Conservation (phyloP, 30 jellyfish, hydroid and myxozoan species). For the Hydra vulgaris region DNA sequence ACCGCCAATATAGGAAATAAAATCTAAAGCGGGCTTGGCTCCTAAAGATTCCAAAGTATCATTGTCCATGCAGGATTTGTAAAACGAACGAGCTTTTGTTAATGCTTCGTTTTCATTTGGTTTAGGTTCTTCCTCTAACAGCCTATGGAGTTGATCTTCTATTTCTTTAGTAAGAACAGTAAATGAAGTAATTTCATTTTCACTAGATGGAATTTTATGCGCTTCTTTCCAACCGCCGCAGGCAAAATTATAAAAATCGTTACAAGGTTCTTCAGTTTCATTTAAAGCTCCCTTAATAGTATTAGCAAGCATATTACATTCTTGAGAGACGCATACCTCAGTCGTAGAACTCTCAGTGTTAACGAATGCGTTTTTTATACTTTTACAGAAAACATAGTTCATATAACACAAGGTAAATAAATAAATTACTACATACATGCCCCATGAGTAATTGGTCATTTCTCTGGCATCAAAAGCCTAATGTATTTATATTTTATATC, state of each 20-base stretch:
- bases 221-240: conserved; percentile 94
- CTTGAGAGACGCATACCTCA: conserved; percentile 35
- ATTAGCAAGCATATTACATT: conserved; percentile 56
- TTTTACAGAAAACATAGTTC: not conserved
- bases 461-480: too few species aligned
- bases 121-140: conserved; percentile 55
- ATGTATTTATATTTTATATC: too few species aligned
- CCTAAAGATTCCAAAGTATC: conserved; percentile 51
- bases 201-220: conserved; percentile 73
- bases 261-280: conserved; percentile 66
- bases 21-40: conserved; percentile 75
- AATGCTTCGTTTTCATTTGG: conserved; percentile 76
- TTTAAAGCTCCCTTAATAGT: conserved; percentile 56
- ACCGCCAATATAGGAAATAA: conserved; percentile 58
- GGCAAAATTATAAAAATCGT: conserved; percentile 75
- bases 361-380: not conserved
- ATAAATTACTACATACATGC: not conserved
- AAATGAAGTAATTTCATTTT: conserved; percentile 87
- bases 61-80: conserved; percentile 69
- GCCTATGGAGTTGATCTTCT: conserved; percentile 52
- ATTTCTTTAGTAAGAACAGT: conserved; percentile 73
- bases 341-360: not conserved
- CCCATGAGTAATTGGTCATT: not conserved
- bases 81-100: conserved; percentile 66
- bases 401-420: not conserved